Base-by-base conservation (phyloP, 2,888 invertebrate genomes). In the Idaea biselata region DNA sequence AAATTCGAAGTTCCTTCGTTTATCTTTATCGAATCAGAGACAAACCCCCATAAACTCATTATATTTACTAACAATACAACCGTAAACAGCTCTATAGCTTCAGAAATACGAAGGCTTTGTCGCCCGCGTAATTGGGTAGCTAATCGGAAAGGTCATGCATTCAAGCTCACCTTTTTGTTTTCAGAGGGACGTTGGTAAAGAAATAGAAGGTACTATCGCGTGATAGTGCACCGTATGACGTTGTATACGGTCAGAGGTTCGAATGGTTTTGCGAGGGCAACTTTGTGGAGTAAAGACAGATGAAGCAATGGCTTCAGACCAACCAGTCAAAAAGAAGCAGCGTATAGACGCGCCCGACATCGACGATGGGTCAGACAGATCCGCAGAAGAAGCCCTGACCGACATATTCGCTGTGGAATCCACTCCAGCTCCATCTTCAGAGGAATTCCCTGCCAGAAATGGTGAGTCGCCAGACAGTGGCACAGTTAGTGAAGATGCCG, bases 271-370 rank as follows among this genome's bases (percentile, higher is more conserved):
- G 89, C 92, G 94, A 85, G 93, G 93, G 87, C 93, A 93, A 78
- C 86, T 91, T 79, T 93, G 92, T 81, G 81, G 82, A 84, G 88
- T 89, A 84, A 88, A 89, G 86, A 86, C 91, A 84, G 88, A 92
- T 88, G 93, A 91, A 88, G 93, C 89, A 77, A 96, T 96, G 95
- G 95, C 94, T 81, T 95, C 95, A 74, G 96, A 96, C 88, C 97
- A 97, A 90, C 97, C 97, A 73, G 95, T 96, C 76, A 97, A 96
- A 84, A 97, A 97, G 93, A 95, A 97, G 83, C 95, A 96, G 82
- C 94, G 96, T 79, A 95, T 96, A 73, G 95, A 95, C 73, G 93
- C 93, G 8, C 94, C 94, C 11, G 93, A 94, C 68, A 93, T 93
- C 59, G 94, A 94, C 69, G 94, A 94, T 68, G 86, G 82, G 32